phyloP scores from a whole-genome alignment of 1,140 invertebrate species.

The Saxidomus purpurata region DNA sequence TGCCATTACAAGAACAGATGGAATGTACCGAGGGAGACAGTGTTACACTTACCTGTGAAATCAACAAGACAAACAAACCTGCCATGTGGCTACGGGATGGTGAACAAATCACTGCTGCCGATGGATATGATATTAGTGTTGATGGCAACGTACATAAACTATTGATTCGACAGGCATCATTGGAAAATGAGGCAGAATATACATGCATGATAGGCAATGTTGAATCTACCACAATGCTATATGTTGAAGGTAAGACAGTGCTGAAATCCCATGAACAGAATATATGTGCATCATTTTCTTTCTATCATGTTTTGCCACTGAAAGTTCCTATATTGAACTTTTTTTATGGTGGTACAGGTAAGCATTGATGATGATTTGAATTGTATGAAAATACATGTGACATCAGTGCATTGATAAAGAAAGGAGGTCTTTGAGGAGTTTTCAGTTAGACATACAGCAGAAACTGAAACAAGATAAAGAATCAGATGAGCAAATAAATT shows the following conservation, averaged over 20 bases:
- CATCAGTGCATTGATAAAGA: too few relatives aligned
- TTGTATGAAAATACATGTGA: too few relatives aligned
- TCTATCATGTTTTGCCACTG: too few relatives aligned
- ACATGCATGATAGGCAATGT: constrained; percentile 92
- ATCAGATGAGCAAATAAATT: too few relatives aligned
- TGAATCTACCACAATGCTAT: constrained; percentile 94
- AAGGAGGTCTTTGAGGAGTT: too few relatives aligned
- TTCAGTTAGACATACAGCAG: too few relatives aligned
- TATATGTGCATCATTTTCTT: too few relatives aligned
- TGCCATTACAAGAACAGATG: constrained; percentile 76
- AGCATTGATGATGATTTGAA: too few relatives aligned
- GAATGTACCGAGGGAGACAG: constrained; percentile 79
- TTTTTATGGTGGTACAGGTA: too few relatives aligned
- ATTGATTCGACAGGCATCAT: constrained; percentile 92
- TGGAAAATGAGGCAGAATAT: constrained; percentile 94
- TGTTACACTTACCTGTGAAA: constrained; percentile 83
- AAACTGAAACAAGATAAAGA: too few relatives aligned
- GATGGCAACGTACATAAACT: constrained; percentile 87
- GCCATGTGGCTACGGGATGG: constrained; percentile 96
- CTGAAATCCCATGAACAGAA: too few relatives aligned
- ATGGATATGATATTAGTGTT: constrained; percentile 81
- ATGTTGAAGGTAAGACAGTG: constrained; percentile 91
- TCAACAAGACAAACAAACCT: constrained; percentile 91
- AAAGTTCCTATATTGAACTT: too few relatives aligned
- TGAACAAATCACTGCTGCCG: constrained; percentile 76